Percentiles rank a stretch among this genome's conserved stretches.
Evolutionary conservation across 2,888 invertebrate species (phyloP).

Genomic region (Drosophila subsilvestris): DNA sequence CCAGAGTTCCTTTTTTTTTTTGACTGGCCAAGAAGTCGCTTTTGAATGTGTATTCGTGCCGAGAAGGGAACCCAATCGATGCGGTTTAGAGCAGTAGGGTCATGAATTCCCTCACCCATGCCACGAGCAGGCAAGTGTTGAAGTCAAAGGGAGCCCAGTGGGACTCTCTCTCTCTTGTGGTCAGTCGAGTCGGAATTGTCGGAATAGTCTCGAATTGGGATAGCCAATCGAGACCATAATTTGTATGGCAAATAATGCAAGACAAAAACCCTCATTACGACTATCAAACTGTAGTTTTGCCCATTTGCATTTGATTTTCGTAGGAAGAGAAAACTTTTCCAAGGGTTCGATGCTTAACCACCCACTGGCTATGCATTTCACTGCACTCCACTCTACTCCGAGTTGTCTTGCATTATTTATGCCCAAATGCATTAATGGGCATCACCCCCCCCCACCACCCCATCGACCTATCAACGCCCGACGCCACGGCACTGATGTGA

Average conservation of each 20-base stretch:
- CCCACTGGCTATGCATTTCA: conserved; percentile 55
- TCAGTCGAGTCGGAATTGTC: not conserved
- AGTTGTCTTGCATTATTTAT: conserved; percentile 57
- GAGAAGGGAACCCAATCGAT: conserved; percentile 40
- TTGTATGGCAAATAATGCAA: conserved; percentile 20
- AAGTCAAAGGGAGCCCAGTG: conserved; percentile 14
- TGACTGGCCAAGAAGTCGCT: conserved; percentile 18
- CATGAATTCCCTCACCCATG: conserved; percentile 6
- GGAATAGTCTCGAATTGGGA: not conserved
- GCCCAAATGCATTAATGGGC: conserved; percentile 64
- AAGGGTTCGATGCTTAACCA: no score
- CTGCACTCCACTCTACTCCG: conserved; percentile 18
- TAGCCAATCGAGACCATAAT: conserved; percentile 1
- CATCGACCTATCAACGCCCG: not conserved
- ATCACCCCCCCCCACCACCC: not conserved
- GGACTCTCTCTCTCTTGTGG: conserved; percentile 11
- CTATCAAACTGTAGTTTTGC: no score
- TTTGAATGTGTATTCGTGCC: conserved; percentile 20
- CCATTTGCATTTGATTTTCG: conserved; percentile 5
- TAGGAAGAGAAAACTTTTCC: not conserved
- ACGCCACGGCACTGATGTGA: conserved; percentile 42
- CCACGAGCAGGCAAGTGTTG: conserved; percentile 3
- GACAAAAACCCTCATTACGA: conserved; percentile 1
- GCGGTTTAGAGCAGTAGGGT: conserved; percentile 32
- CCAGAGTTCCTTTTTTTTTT: not conserved